Conservation (phyloP, 2,113 vertebrate genomes). For the Pongo abelii region DNA sequence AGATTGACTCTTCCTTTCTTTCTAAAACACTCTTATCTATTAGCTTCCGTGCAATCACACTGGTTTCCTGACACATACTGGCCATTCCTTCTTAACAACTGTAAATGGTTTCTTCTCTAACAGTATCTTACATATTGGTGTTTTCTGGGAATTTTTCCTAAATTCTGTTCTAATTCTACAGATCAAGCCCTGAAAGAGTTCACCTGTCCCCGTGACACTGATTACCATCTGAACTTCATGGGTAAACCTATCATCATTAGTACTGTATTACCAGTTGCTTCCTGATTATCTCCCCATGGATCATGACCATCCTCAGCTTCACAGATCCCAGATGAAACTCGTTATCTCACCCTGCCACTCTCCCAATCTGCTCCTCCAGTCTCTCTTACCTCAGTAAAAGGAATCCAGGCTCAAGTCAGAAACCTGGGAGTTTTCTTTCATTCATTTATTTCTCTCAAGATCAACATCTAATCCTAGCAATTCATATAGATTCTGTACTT, state of each 20-base stretch:
- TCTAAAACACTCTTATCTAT: not conserved
- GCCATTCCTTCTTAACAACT: not conserved
- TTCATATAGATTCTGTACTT: not conserved
- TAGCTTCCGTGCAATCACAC: not conserved
- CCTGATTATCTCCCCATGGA: not conserved
- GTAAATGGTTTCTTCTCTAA: not conserved
- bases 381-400: not conserved
- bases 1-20: not conserved
- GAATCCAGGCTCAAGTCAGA: not conserved
- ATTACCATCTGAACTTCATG: not conserved
- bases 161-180: not conserved
- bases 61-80: not conserved
- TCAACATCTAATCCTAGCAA: not conserved
- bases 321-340: not conserved
- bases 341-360: not conserved
- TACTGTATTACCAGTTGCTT: not conserved
- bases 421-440: not conserved
- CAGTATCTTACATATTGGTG: not conserved
- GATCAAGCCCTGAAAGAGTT: not conserved
- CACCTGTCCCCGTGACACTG: not conserved
- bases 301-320: no score
- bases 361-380: not conserved
- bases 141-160: not conserved
- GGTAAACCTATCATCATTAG: not conserved
- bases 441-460: not conserved